phyloP scores from a whole-genome alignment of 2,113 vertebrate genomes.

The Semnornis frantzii region DNA sequence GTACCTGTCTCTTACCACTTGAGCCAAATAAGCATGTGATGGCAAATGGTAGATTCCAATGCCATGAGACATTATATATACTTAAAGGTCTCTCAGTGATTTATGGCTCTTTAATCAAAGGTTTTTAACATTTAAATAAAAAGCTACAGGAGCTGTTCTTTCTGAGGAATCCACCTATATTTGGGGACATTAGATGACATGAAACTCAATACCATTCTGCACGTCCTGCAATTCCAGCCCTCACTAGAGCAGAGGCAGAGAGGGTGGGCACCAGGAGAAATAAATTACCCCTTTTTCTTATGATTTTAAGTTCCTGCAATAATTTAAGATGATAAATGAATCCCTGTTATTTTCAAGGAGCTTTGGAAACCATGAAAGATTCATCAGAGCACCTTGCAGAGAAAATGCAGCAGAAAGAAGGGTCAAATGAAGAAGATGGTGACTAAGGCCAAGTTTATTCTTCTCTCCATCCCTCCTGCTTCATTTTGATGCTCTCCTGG shows the following conservation, averaged over 20 bases:
- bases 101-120: conserved; percentile 70
- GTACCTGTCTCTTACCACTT: neutral
- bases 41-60: neutral
- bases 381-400: neutral
- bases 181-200: conserved; percentile 12
- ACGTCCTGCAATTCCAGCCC: neutral
- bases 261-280: neutral
- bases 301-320: conserved; percentile 21
- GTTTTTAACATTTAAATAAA: conserved; percentile 73
- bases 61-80: conserved; percentile 13
- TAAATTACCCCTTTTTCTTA: neutral
- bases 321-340: conserved; percentile 57
- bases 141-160: conserved; percentile 70
- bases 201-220: neutral
- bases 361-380: neutral
- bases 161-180: conserved; percentile 64
- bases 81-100: conserved; percentile 59
- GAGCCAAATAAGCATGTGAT: neutral
- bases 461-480: neutral
- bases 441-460: neutral
- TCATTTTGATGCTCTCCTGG: neutral
- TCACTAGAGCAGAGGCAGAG: neutral
- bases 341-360: neutral
- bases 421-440: neutral
- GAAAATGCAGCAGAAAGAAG: neutral